Percentiles rank a stretch among this genome's conserved stretches.
Evolutionary conservation across 2,113 vertebrate species (phyloP).

Genomic region (Castor canadensis): DNA sequence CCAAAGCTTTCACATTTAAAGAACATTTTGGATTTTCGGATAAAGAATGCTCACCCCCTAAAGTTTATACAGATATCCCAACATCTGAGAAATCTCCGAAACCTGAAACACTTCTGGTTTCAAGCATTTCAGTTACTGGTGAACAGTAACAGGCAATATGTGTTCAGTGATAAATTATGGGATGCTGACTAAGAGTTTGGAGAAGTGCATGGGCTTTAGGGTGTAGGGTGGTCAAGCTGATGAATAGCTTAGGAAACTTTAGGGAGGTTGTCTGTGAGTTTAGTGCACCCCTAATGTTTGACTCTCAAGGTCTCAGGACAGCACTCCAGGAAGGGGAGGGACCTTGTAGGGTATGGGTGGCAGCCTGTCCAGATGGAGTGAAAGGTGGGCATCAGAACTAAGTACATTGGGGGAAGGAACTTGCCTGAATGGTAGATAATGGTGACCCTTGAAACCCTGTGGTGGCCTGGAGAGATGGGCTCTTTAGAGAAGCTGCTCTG

Average conservation of each 20-base stretch:
- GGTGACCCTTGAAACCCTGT: background rate
- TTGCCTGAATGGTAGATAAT: background rate
- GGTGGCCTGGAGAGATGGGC: background rate
- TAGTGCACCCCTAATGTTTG: background rate
- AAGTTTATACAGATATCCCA: background rate
- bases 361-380: background rate
- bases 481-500: background rate
- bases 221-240: accelerated
- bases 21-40: background rate
- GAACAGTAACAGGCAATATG: accelerated
- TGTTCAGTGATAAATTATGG: background rate
- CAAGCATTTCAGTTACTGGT: background rate
- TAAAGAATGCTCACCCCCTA: no score
- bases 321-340: background rate
- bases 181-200: background rate
- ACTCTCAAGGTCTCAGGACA: background rate
- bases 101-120: background rate
- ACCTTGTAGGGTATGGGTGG: background rate
- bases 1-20: background rate
- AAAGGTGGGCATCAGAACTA: background rate
- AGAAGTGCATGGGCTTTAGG: background rate
- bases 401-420: background rate
- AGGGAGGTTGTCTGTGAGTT: background rate
- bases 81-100: background rate
- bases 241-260: background rate